Conservation (phyloP, 2,888 invertebrate species). For the Thysanoteuthis rhombus region DNA sequence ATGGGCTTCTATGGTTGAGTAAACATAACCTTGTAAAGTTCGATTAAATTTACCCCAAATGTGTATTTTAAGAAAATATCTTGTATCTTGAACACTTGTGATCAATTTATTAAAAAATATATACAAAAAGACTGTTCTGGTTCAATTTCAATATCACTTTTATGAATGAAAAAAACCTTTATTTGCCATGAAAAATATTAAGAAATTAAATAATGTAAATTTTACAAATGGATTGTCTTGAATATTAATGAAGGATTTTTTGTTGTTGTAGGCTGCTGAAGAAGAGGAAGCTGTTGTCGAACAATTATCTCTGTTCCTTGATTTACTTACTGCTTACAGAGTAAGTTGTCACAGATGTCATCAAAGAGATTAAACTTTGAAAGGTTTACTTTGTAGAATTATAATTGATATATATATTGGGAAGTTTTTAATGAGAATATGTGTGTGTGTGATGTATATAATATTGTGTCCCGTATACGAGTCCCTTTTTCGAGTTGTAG, state of each 20-base stretch:
- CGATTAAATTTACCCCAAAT: not conserved
- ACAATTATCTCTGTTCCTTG: conserved; percentile 62
- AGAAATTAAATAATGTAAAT: not conserved
- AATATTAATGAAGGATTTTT: not conserved
- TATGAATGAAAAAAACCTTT: not conserved
- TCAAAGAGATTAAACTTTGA: not conserved
- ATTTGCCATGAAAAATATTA: no score
- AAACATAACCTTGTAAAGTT: not conserved
- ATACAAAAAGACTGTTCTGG: no score
- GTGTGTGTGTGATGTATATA: no score
- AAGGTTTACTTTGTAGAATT: no score
- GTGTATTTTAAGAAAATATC: not conserved
- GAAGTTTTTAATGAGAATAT: no score
- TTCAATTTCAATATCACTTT: not conserved
- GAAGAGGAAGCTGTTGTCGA: conserved; percentile 65
- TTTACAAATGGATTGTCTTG: not conserved
- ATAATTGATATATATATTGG: no score
- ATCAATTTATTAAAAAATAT: no score
- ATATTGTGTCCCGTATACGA: no score
- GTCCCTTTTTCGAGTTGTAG: no score
- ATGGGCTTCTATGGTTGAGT: not conserved
- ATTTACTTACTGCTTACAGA: conserved; percentile 63
- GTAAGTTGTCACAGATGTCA: conserved; percentile 43
- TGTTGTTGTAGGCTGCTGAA: conserved; percentile 54
- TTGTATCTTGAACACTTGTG: no score